These are phyloP conservation scores for Pelecanoides urinatrix DNA, from an alignment of 2,113 vertebrate species.

Conservation along the genomic window DNA sequence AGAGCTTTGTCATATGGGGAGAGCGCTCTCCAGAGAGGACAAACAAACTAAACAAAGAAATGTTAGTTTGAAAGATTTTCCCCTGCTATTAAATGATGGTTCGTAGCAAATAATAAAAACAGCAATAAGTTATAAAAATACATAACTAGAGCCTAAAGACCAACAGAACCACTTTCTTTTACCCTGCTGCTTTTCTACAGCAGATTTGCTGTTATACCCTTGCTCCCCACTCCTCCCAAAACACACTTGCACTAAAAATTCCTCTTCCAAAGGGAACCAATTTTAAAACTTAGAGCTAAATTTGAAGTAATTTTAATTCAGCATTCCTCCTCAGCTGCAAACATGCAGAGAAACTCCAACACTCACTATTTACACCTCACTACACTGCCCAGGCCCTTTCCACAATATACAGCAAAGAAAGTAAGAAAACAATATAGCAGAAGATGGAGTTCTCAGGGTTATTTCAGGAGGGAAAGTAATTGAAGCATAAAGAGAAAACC, in stretches of 20 bases:
- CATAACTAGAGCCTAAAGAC: conserved; percentile 48
- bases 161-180: background rate
- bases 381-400: background rate
- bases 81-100: conserved; percentile 44
- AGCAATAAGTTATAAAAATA: conserved; percentile 25
- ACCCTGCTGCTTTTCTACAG: background rate
- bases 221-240: background rate
- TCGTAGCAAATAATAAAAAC: conserved; percentile 50
- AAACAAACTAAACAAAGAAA: conserved; percentile 56
- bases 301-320: conserved; percentile 14
- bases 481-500: conserved; percentile 35
- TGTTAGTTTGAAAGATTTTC: conserved; percentile 39
- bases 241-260: background rate
- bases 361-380: background rate
- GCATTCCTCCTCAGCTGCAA: background rate
- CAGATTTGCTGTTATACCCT: background rate
- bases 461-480: conserved; percentile 47
- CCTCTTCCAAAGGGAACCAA: background rate
- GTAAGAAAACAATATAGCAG: background rate
- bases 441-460: background rate
- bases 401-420: background rate
- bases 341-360: background rate
- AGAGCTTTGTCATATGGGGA: conserved; percentile 48
- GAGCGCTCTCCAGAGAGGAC: conserved; percentile 55
- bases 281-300: background rate